Base-by-base conservation (phyloP, 2,888 invertebrate species). In the Parascotia fuliginaria region DNA sequence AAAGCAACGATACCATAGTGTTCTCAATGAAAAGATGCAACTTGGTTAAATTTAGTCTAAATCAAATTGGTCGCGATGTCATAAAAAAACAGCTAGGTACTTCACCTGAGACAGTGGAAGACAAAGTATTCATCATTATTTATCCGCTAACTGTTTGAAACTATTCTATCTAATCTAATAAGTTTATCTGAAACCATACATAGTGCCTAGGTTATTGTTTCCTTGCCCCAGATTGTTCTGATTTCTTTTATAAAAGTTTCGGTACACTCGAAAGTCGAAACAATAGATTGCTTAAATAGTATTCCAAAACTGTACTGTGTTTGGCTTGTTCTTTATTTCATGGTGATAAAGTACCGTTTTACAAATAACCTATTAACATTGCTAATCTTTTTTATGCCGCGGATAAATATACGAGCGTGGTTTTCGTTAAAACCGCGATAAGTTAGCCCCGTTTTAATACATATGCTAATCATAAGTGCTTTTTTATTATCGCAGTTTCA, bases 401-500 rank as follows among this genome's bases (percentile, higher is more conserved):
- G 1, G 4, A 24, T 6, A 40, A 19, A 45, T 38, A 32, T 28
- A 43, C 47, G 51, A 28, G 13, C 7, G 4, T 13, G 27, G 13
- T 31, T 40, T 40, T 11, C 28, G 46, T 29, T 40, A 14, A 45
- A 45, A 34, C 33, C 34, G 9, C 33, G 11, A 16, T 22, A 22
- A 41, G 22, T 47, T 22, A 39, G 24, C 36, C 5, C 33, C 47
- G 37, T 65, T 53, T 60, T 65, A 65, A 55, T 55, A 54, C 63
- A 55, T 40, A 39, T 55, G 62, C 44, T 65, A 65, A 61, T 61
- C 36, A 52, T 36, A 51, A 55, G 51, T 60, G 48, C 54, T 31
- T 57, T 67, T 61, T 69, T 57, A 68, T 55, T 55, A 43, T 48
- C 39, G 15, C 47, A 41, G 43, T 60, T 63, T 51, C 45, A 38